A percentile compares a stretch with the other conserved stretches of the same genome.
phyloP scores from a whole-genome alignment of 1,140 invertebrate genomes.

The Magallana ariakensis region DNA sequence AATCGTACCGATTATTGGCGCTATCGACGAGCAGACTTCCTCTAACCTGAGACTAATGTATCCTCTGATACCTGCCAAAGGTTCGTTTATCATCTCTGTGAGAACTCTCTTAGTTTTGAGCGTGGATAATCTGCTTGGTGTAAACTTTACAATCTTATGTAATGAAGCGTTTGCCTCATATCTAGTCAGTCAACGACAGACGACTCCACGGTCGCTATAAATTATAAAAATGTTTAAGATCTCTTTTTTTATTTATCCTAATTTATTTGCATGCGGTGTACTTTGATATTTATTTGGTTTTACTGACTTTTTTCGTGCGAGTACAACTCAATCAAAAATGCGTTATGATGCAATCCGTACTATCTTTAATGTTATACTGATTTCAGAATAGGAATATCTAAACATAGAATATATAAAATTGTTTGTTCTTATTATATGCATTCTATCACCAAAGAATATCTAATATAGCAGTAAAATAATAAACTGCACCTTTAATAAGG shows the following conservation, averaged over 20 bases:
- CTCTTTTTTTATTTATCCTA: not conserved
- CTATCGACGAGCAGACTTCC: slow-evolving; percentile 32
- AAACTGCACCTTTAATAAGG: too few relatives aligned
- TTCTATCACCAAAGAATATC: too few relatives aligned
- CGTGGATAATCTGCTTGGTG: not conserved
- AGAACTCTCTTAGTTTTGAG: not conserved
- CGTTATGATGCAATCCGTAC: too few relatives aligned
- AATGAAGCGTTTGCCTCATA: not conserved
- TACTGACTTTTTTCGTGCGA: too few relatives aligned
- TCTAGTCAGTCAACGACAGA: slow-evolving; percentile 22
- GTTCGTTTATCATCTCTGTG: slow-evolving; percentile 4
- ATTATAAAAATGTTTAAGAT: not conserved
- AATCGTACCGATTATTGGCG: slow-evolving; percentile 29
- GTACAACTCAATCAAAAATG: too few relatives aligned
- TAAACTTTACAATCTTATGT: slow-evolving; percentile 6
- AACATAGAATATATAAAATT: too few relatives aligned
- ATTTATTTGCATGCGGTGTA: not conserved
- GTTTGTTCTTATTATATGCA: too few relatives aligned
- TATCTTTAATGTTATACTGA: too few relatives aligned
- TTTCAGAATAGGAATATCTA: too few relatives aligned
- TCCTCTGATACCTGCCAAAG: slow-evolving; percentile 5
- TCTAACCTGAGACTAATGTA: not conserved
- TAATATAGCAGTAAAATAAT: too few relatives aligned
- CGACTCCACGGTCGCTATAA: not conserved
- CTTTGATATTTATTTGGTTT: not conserved